Conservation (phyloP, 2,888 invertebrate genomes). For the Cheilosia impressa region DNA sequence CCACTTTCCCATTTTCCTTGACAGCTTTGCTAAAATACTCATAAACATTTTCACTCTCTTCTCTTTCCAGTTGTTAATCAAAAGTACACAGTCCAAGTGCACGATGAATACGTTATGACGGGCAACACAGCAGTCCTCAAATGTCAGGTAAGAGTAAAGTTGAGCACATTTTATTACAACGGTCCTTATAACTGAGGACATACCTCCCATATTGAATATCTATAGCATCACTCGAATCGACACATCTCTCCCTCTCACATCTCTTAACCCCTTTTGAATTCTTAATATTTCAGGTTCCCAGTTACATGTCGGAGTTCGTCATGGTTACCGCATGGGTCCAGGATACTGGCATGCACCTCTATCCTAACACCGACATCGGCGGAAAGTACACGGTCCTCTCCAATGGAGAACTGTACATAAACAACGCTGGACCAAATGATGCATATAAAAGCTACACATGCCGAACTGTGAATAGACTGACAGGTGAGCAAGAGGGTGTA, state of each 20-base stretch:
- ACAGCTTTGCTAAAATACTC: neutral
- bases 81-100: constrained; percentile 94
- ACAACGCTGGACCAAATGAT: constrained; percentile 90
- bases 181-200: neutral
- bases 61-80: constrained; percentile 89
- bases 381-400: constrained; percentile 91
- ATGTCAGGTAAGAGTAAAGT: constrained; percentile 86
- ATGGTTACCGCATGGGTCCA: constrained; percentile 95
- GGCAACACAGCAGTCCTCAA: constrained; percentile 95
- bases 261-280: constrained; percentile 6
- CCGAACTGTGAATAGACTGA: constrained; percentile 91
- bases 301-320: constrained; percentile 94
- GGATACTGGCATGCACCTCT: constrained; percentile 91
- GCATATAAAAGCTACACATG: constrained; percentile 92
- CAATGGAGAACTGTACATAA: constrained; percentile 93
- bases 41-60: neutral
- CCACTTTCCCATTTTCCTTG: too few species aligned
- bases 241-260: neutral
- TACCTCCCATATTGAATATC: neutral
- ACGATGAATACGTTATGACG: constrained; percentile 95
- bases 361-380: constrained; percentile 90
- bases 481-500: constrained; percentile 83
- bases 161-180: constrained; percentile 2
- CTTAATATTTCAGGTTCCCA: constrained; percentile 86
- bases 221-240: neutral